These are phyloP conservation scores for Xestobium rufovillosum DNA, from an alignment of 2,888 invertebrate species.

Conservation along the genomic window DNA sequence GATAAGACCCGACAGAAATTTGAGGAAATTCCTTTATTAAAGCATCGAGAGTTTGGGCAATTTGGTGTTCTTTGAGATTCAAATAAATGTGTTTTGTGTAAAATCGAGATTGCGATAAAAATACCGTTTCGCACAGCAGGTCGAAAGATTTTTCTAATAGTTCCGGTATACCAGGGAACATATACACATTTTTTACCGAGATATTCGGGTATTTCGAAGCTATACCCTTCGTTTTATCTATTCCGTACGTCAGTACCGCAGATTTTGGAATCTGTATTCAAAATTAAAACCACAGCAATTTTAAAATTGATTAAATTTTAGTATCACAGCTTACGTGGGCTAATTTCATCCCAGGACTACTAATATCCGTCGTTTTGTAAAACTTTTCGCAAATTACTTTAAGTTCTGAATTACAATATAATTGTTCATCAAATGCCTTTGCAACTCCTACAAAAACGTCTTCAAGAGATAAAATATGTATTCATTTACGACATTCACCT, in stretches of 20 bases:
- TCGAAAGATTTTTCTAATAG: slow-evolving; percentile 43
- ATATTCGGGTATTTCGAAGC: slow-evolving; percentile 43
- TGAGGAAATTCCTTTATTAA: slow-evolving; percentile 44
- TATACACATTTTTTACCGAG: slow-evolving; percentile 54
- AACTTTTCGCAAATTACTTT: slow-evolving; percentile 42
- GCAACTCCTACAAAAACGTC: slow-evolving; percentile 44
- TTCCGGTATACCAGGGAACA: slow-evolving; percentile 65
- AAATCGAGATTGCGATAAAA: slow-evolving; percentile 40
- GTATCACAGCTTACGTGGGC: slow-evolving; percentile 31
- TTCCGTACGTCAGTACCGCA: slow-evolving; percentile 42
- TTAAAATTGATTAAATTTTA: slow-evolving; percentile 1
- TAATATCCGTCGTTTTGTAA: slow-evolving; percentile 39
- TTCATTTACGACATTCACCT: slow-evolving; percentile 39
- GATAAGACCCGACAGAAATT: slow-evolving; percentile 50
- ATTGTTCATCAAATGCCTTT: slow-evolving; percentile 45
- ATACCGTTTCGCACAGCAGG: slow-evolving; percentile 35
- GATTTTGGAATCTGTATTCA: slow-evolving; percentile 47
- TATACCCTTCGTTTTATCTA: slow-evolving; percentile 28
- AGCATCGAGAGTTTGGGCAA: slow-evolving; percentile 39
- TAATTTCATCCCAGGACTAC: slow-evolving; percentile 42
- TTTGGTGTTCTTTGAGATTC: slow-evolving; percentile 43
- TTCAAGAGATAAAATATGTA: slow-evolving; percentile 2
- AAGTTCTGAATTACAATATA: slow-evolving; percentile 43
- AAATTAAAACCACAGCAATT: slow-evolving; percentile 29
- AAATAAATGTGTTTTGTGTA: slow-evolving; percentile 42